Conservation (phyloP, 2,113 vertebrate genomes). For the Pycnonotus jocosus region DNA sequence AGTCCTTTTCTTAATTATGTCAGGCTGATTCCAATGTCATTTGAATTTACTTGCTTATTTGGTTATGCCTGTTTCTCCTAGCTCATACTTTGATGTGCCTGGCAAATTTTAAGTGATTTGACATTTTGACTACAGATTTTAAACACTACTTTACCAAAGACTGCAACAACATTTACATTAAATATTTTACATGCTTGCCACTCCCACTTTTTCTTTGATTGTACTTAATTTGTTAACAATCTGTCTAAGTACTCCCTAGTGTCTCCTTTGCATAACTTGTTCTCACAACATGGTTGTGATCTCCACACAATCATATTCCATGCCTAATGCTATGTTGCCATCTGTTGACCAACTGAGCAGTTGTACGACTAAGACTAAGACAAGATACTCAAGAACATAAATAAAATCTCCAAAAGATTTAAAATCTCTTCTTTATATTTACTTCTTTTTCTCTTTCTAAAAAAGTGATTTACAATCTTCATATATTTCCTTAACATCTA, state of each 20-base stretch:
- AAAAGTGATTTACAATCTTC: neutral
- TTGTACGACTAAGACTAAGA: neutral
- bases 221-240: neutral
- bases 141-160: neutral
- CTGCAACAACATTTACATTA: neutral
- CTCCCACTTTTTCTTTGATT: neutral
- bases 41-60: neutral
- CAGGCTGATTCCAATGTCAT: neutral
- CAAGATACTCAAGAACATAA: neutral
- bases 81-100: neutral
- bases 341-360: conserved; percentile 32
- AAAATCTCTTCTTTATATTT: neutral
- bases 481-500: neutral
- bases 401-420: neutral
- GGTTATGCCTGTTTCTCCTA: neutral
- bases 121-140: neutral
- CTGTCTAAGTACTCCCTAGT: neutral
- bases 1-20: neutral
- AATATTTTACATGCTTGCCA: neutral
- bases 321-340: conserved; percentile 47
- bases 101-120: neutral
- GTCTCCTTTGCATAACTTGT: neutral
- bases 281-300: neutral
- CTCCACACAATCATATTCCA: neutral
- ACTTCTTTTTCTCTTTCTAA: neutral